A percentile compares a stretch with the other conserved stretches of the same genome.
Conservation (phyloP, 2,888 invertebrate genomes). For the Watsonalla binaria region DNA sequence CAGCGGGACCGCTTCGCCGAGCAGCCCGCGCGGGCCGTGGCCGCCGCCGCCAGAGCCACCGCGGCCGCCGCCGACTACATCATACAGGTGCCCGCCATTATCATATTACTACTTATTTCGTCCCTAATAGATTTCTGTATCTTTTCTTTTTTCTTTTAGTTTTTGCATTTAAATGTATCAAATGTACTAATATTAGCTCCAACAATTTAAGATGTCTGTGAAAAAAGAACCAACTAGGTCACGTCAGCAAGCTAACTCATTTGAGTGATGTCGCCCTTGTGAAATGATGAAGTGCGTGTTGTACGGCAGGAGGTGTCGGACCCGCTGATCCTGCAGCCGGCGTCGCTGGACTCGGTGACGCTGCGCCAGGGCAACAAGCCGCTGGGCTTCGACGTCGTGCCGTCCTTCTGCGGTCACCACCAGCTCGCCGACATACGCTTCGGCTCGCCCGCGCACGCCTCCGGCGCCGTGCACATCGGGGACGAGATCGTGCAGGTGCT, state of each 20-base stretch:
- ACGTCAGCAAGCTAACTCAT: too few species aligned
- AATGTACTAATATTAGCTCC: too few species aligned
- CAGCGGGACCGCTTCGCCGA: constrained; percentile 94
- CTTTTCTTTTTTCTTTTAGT: too few species aligned
- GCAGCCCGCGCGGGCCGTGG: constrained; percentile 87
- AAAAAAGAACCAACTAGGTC: too few species aligned
- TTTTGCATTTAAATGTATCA: too few species aligned
- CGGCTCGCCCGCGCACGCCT: constrained; percentile 94
- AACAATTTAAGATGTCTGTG: too few species aligned
- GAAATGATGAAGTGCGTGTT: too few species aligned
- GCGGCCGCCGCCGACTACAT: constrained; percentile 90
- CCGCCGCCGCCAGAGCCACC: constrained; percentile 84
- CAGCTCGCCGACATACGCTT: constrained; percentile 94
- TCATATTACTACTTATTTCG: too few species aligned
- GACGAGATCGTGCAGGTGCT: constrained; percentile 96
- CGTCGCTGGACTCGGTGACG: constrained; percentile 92
- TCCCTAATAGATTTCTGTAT: too few species aligned
- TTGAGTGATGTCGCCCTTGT: too few species aligned
- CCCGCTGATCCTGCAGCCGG: constrained; percentile 94
- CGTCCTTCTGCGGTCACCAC: constrained; percentile 86
- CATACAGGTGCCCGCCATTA: constrained; percentile 84
- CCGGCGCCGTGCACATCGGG: constrained; percentile 95
- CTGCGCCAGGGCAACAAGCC: constrained; percentile 92
- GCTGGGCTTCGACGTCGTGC: constrained; percentile 92
- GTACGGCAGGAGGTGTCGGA: constrained; percentile 84